Evolutionary conservation across 2,888 invertebrate species (phyloP).

Genomic region (Drosophila flavopinicola): DNA sequence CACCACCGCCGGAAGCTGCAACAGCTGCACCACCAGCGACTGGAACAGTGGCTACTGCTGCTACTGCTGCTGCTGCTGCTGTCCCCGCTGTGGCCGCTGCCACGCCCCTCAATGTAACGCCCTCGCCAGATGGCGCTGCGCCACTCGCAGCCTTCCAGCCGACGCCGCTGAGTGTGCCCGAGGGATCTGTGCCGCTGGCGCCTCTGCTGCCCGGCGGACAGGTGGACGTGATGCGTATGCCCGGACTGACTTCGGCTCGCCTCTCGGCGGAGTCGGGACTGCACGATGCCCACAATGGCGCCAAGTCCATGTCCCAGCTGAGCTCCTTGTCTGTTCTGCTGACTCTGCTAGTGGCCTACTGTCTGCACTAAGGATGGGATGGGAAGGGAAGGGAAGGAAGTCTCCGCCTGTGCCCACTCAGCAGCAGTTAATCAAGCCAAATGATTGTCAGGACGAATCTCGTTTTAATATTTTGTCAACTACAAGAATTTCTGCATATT

Average conservation of each 20-base stretch:
- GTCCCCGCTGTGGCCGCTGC: neutral
- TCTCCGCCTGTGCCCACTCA: neutral
- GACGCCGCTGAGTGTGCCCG: conserved; percentile 63
- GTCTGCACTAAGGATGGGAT: conserved; percentile 46
- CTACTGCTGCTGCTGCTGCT: neutral
- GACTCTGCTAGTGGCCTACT: conserved; percentile 70
- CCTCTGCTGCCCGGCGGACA: conserved; percentile 56
- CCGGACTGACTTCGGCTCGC: conserved; percentile 67
- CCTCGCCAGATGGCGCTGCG: conserved; percentile 12
- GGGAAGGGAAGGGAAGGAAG: neutral
- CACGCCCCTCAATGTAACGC: conserved; percentile 5
- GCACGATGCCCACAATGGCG: conserved; percentile 45
- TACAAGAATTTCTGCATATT: conserved; percentile 55
- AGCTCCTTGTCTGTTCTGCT: conserved; percentile 56
- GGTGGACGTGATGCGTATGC: conserved; percentile 78
- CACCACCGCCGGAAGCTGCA: conserved; percentile 71
- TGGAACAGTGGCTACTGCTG: conserved; percentile 28
- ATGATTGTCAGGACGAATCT: conserved; percentile 15
- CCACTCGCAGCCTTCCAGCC: conserved; percentile 56
- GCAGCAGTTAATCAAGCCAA: conserved; percentile 17
- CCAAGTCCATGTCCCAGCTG: conserved; percentile 35
- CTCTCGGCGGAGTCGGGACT: conserved; percentile 65
- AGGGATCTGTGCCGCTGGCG: conserved; percentile 72
- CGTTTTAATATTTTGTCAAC: conserved; percentile 51
- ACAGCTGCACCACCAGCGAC: conserved; percentile 27